Percentiles rank a stretch among this genome's conserved stretches.
These are phyloP conservation scores for Numenius phaeopus DNA, from an alignment of 2,797 vertebrate genomes.

Conservation along the genomic window DNA sequence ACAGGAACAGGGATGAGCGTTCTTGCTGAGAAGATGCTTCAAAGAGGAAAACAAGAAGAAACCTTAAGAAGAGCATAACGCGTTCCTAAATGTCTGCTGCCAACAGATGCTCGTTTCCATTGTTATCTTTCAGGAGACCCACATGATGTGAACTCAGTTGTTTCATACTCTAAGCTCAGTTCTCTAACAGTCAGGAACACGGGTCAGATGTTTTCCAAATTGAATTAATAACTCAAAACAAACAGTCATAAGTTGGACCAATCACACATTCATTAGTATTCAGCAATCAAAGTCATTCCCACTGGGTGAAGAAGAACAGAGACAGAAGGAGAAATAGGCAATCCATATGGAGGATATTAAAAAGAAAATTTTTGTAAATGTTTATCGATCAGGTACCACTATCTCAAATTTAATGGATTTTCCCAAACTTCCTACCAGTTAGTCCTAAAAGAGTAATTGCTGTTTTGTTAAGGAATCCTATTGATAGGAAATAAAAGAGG, in stretches of 20 bases:
- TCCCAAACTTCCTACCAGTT: not conserved
- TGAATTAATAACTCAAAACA: conserved; percentile 18
- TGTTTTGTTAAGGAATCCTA: not conserved
- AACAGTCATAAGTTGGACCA: not conserved
- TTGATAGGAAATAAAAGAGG: not conserved
- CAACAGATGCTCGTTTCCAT: not conserved
- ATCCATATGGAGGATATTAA: not conserved
- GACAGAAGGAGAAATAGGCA: not conserved
- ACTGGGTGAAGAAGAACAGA: not conserved
- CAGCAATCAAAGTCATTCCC: not conserved
- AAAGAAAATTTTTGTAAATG: not conserved
- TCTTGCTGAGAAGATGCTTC: not conserved
- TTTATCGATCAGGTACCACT: not conserved
- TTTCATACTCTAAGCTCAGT: not conserved
- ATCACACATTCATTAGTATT: not conserved
- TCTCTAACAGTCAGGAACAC: not conserved
- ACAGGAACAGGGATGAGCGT: not conserved
- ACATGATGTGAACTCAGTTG: not conserved
- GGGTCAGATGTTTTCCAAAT: conserved; percentile 11
- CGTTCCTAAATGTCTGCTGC: not conserved
- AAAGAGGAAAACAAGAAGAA: not conserved
- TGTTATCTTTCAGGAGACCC: not conserved
- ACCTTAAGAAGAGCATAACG: not conserved
- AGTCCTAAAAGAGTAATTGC: not conserved
- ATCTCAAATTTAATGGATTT: not conserved